phyloP scores from a whole-genome alignment of 1,140 invertebrate species.

The Atta colombica region DNA sequence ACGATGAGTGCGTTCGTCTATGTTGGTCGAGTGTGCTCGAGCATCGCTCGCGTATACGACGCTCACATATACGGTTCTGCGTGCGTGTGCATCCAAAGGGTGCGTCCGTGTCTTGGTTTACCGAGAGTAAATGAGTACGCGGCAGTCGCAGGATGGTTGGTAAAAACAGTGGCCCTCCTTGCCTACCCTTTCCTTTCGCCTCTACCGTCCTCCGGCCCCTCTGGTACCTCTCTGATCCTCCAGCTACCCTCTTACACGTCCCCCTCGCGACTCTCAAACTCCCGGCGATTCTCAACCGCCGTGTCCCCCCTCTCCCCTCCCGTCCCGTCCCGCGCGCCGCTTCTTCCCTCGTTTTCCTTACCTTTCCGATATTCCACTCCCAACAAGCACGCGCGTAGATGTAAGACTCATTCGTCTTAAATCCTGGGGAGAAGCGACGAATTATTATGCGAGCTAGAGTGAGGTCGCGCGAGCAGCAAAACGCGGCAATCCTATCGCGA shows the following conservation, averaged over 20 bases:
- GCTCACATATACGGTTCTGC: neutral
- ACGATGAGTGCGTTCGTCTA: slow-evolving; percentile 57
- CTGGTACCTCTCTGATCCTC: slow-evolving; percentile 9
- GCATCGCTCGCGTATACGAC: slow-evolving; percentile 45
- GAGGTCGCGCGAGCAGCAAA: slow-evolving; percentile 43
- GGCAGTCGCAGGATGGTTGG: slow-evolving; percentile 75
- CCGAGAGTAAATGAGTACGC: slow-evolving; percentile 80
- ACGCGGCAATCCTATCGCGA: slow-evolving; percentile 40
- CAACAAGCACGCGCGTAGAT: slow-evolving; percentile 69
- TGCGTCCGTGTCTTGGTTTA: slow-evolving; percentile 73
- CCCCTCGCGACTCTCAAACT: slow-evolving; percentile 52
- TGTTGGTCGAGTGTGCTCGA: slow-evolving; percentile 42
- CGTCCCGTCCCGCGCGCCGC: slow-evolving; percentile 19
- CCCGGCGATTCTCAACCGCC: slow-evolving; percentile 45
- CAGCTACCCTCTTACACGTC: slow-evolving; percentile 61
- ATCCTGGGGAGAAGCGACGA: slow-evolving; percentile 66
- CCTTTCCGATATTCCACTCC: slow-evolving; percentile 76
- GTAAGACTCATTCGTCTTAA: slow-evolving; percentile 76
- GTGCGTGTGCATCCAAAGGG: slow-evolving; percentile 42
- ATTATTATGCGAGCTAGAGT: slow-evolving; percentile 63
- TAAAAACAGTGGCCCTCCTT: slow-evolving; percentile 82
- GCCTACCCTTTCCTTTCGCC: slow-evolving; percentile 73
- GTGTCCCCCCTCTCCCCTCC: neutral
- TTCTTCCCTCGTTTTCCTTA: slow-evolving; percentile 73
- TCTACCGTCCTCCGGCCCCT: slow-evolving; percentile 37